Evolutionary conservation across 1,140 invertebrate genomes (phyloP), one percentile per base, ranked within the genome.

Genomic region (Listronotus bonariensis): DNA sequence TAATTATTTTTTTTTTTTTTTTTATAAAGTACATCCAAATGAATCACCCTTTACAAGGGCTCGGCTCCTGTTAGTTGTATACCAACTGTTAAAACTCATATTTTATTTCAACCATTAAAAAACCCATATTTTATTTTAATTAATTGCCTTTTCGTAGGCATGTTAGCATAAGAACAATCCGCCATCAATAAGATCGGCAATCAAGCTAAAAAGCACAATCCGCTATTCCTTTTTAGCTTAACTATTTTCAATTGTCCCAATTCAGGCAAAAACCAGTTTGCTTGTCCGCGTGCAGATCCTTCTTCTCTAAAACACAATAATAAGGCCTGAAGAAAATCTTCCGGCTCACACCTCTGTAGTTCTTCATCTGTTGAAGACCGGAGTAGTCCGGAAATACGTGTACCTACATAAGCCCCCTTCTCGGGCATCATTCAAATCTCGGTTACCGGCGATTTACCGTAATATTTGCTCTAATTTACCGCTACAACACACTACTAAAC

Each of bases 291-390:
- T 53, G 51, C 52, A 63, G 61, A 54, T 63, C 61, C 54, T 63
- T 63, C 32, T 34, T 36, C 61, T 63, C 52, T 53, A 62, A 62
- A 62, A 46, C 61, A 48, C 52, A 67, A 61, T 65, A 63, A 72
- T 64, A 72, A 62, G 68, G 61, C 67, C 65, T 64, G 60, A 49
- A 51, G 52, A 67, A 60, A 67, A 61, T 63, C 70, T 67, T 69
- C 68, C 71, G 61, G 43, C 54, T 69, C 70, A 66, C 70, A 69
- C 67, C 63, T 62, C 67, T 59, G 52, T 54, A 67, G 65, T 63
- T 67, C 63, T 69, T 67, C 70, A 65, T 61, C 58, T 53, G 45
- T 48, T 51, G 51, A 67, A 62, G 49, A 55, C 45, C 67, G 59
- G n/a, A n/a, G n/a, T 34, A 36, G 5, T 43, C 20, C 54, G 56